A percentile compares a stretch with the other conserved stretches of the same genome.
Conservation (phyloP, 1,140 invertebrate genomes). For the Bombus huntii region DNA sequence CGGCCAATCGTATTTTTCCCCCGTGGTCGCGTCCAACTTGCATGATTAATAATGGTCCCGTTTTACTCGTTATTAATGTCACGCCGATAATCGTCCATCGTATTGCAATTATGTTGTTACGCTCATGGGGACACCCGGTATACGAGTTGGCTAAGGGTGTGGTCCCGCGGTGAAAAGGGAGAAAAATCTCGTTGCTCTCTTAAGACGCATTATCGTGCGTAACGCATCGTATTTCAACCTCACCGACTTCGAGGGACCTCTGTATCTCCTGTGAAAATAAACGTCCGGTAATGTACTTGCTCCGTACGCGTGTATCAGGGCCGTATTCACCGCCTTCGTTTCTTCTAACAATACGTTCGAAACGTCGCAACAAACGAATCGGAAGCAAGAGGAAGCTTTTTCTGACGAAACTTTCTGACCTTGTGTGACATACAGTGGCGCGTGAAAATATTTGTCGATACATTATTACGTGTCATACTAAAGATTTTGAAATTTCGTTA, state of each 20-base stretch:
- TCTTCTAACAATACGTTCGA: background rate
- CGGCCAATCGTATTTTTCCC: constrained; percentile 31
- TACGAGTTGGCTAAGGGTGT: constrained; percentile 28
- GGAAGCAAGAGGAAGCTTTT: background rate
- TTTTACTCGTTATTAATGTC: constrained; percentile 26
- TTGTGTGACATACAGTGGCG: too few species aligned
- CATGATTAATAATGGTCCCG: constrained; percentile 29
- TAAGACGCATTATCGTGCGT: constrained; percentile 51
- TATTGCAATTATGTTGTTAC: constrained; percentile 26
- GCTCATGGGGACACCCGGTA: constrained; percentile 40
- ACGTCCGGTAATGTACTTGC: constrained; percentile 22
- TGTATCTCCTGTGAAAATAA: constrained; percentile 43
- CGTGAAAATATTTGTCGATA: background rate
- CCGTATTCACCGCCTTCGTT: too few species aligned
- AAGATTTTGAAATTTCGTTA: too few species aligned
- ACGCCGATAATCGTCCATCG: background rate
- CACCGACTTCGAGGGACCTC: background rate
- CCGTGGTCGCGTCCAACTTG: background rate
- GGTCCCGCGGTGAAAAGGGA: constrained; percentile 20
- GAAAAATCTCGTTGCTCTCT: constrained; percentile 42
- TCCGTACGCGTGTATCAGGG: constrained; percentile 4
- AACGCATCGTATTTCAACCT: constrained; percentile 50
- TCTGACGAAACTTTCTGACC: background rate
- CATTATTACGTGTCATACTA: background rate
- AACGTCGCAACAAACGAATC: background rate